Conservation (phyloP, 2,888 invertebrate genomes). For the Drosophila borborema region DNA sequence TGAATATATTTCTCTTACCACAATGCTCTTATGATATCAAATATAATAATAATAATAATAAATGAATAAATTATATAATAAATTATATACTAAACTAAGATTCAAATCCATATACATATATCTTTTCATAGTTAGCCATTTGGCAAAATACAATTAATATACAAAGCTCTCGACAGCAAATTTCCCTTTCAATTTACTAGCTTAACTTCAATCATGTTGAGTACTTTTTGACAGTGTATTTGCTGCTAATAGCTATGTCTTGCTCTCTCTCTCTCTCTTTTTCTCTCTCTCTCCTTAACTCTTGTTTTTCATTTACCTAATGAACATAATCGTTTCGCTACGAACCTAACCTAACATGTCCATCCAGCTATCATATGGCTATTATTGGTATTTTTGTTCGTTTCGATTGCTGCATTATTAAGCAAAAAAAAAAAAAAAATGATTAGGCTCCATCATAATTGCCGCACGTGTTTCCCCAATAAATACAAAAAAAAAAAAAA, state of each 20-base stretch:
- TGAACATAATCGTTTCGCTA: constrained; percentile 53
- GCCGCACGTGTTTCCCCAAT: constrained; percentile 65
- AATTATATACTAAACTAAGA: neutral
- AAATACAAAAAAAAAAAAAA: constrained; percentile 10
- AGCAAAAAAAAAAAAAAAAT: constrained; percentile 48
- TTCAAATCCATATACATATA: neutral
- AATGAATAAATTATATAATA: too few relatives aligned
- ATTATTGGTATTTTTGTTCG: constrained; percentile 24
- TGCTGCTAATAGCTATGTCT: constrained; percentile 2
- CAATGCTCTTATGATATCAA: too few relatives aligned
- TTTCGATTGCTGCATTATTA: constrained; percentile 55
- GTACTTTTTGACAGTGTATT: constrained; percentile 13
- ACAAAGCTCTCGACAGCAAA: neutral
- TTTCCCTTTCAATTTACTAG: neutral
- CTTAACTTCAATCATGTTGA: constrained; percentile 6
- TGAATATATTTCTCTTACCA: neutral
- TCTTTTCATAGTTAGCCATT: neutral
- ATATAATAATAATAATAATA: too few relatives aligned
- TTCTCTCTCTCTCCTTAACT: neutral
- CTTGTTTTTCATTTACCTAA: constrained; percentile 37
- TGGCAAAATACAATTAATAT: neutral
- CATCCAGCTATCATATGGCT: constrained; percentile 44
- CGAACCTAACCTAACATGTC: constrained; percentile 36
- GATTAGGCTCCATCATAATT: constrained; percentile 56
- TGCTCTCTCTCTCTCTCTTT: neutral